phyloP scores from a whole-genome alignment of 2,113 vertebrate species.

The Odocoileus hemionus region DNA sequence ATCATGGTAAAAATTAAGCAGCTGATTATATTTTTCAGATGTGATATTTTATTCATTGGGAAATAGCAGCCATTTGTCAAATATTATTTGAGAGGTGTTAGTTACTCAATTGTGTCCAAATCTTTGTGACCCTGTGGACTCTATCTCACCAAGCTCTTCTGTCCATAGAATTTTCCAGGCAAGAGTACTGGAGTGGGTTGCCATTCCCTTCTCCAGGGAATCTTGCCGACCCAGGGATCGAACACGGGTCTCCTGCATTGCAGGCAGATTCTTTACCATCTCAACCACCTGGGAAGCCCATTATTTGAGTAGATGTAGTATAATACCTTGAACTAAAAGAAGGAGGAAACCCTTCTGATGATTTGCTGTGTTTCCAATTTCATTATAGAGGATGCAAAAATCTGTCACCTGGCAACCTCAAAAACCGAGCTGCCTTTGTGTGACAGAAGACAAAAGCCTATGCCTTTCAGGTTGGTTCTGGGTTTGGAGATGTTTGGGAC shows the following conservation, averaged over 20 bases:
- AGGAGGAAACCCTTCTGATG: background rate
- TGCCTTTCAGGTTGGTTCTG: conserved; percentile 23
- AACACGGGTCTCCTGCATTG: background rate
- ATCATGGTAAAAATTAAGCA: background rate
- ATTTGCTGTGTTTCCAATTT: background rate
- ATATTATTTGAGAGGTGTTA: background rate
- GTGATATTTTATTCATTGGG: background rate
- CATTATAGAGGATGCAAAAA: background rate
- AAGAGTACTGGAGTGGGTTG: background rate
- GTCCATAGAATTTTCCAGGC: background rate
- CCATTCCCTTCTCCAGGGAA: background rate
- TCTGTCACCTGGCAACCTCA: conserved; percentile 1
- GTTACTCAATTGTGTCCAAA: background rate
- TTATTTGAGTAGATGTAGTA: background rate
- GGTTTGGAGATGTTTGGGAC: conserved; percentile 31
- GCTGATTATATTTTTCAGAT: background rate
- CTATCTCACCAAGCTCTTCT: background rate
- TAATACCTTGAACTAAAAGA: background rate
- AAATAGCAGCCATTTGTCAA: background rate
- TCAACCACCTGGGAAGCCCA: background rate
- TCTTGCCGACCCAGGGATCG: background rate
- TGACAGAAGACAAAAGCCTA: conserved; percentile 34
- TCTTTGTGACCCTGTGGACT: background rate
- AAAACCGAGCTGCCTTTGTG: background rate
- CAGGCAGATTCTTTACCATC: background rate